Base-by-base conservation (phyloP, 2,797 vertebrate species). In the Acropternis orthonyx region DNA sequence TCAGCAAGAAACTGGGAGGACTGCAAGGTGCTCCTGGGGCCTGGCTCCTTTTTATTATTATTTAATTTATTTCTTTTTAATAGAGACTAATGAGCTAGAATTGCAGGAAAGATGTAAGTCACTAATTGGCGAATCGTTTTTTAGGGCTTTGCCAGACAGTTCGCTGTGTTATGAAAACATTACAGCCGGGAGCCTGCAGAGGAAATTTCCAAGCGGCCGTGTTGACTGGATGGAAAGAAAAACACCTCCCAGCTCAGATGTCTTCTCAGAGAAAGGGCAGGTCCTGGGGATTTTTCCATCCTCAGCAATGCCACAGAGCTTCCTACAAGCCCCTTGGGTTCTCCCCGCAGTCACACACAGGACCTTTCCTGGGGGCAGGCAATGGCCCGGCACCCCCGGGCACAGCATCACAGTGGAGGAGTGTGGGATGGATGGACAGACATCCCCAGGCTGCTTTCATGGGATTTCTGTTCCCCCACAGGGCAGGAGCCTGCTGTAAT, bases 181-280 rank as follows among this genome's bases (percentile, higher is more conserved):
- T 68, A 74, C 79, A 93, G 91, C 75, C 24, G 1, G 37, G 89
- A 96, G 94, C 80, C 2, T 16, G 71, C 1, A 0, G 88, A 95
- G 96, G 96, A 96, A 97, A 96, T 96, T 96, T 97, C 97, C 94
- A 95, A 96, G 91, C 27, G 1, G 88, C 85, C 1, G 22, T 59
- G 87, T 95, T 95, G 93, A 93, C 91, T 95, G 92, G 93, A 86
- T 97, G 96, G 95, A 96, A 97, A 97, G 92, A 96, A 96, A 97
- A 96, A 96, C 89, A 91, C 71, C 74, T 85, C 91, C 82, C 81
- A 52, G 87, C 93, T 97, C 66, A 68, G 92, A 96, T 95, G 96
- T 95, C 95, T 94, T 92, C 81, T 83, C 24, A 18, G 82, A 81
- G 96, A 93, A 94, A 95, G 94, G 93, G 94, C 96, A 96, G 92